A percentile compares a stretch with the other conserved stretches of the same genome.
phyloP scores from a whole-genome alignment of 1,140 invertebrate genomes.

The Geopemphigus sp. region DNA sequence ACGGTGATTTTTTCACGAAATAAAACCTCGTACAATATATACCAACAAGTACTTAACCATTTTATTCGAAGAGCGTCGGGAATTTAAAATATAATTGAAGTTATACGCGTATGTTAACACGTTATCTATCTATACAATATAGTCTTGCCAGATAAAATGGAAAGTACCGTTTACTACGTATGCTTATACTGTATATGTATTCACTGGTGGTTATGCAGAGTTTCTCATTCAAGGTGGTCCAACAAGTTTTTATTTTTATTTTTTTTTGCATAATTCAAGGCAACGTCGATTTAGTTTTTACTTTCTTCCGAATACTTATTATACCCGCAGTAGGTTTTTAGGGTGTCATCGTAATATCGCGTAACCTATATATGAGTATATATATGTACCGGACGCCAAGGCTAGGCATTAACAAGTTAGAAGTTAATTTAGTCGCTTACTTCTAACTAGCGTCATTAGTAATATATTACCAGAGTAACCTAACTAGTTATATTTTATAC shows the following conservation, averaged over 20 bases:
- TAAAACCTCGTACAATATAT: too few species aligned
- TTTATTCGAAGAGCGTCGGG: neutral
- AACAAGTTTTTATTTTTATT: conserved; percentile 4
- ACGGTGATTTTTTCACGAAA: too few species aligned
- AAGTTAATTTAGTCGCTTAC: too few species aligned
- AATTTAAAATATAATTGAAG: neutral
- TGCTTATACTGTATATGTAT: too few species aligned
- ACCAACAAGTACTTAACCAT: neutral
- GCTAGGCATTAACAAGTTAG: too few species aligned
- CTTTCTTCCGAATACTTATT: conserved; percentile 8
- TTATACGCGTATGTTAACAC: neutral
- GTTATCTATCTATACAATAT: too few species aligned
- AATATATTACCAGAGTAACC: too few species aligned
- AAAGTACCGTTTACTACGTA: conserved; percentile 27
- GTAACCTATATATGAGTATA: too few species aligned
- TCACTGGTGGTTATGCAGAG: neutral
- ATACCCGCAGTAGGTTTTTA: neutral
- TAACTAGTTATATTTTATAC: too few species aligned
- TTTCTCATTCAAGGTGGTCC: conserved; percentile 39
- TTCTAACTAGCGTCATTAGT: too few species aligned
- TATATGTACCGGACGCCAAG: too few species aligned
- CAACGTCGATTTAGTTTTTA: conserved; percentile 30
- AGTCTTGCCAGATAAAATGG: conserved; percentile 7
- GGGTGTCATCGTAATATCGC: neutral
- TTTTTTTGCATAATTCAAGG: conserved; percentile 24